Conservation (phyloP, 23 tunicate species). For the Styela plicata region DNA sequence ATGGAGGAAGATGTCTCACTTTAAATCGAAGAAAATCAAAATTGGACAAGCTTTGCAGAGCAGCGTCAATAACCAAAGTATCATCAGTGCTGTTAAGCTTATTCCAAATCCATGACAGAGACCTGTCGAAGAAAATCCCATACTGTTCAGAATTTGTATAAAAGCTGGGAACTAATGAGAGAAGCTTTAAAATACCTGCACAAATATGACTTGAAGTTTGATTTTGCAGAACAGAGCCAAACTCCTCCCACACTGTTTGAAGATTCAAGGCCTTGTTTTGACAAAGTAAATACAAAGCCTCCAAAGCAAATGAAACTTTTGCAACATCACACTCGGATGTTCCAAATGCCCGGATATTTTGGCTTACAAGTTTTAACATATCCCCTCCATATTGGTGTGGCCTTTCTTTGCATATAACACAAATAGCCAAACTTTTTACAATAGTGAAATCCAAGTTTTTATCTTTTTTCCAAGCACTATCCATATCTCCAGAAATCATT, state of each 20-base stretch:
- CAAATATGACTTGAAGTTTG: background rate
- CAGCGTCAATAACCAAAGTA: constrained; percentile 12
- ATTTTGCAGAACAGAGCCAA: background rate
- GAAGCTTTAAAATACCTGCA: constrained; percentile 23
- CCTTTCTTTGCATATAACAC: constrained; percentile 27
- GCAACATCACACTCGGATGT: background rate
- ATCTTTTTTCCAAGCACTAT: background rate
- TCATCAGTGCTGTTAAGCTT: background rate
- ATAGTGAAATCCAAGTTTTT: constrained; percentile 20
- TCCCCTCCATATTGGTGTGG: constrained; percentile 54
- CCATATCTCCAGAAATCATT: constrained; percentile 20
- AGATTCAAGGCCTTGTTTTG: constrained; percentile 38
- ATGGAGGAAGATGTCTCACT: constrained; percentile 39
- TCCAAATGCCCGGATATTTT: background rate
- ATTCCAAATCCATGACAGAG: constrained; percentile 44
- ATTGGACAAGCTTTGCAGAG: constrained; percentile 39
- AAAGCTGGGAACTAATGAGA: constrained; percentile 39
- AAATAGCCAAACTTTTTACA: constrained; percentile 30
- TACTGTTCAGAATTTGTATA: constrained; percentile 12
- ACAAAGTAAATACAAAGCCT: constrained; percentile 46
- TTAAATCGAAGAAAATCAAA: constrained; percentile 35
- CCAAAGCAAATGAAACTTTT: constrained; percentile 15
- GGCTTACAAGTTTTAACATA: constrained; percentile 28
- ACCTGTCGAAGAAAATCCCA: constrained; percentile 13
- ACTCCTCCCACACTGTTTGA: constrained; percentile 28